phyloP scores from a whole-genome alignment of 2,888 invertebrate species.

The Drosophila pseudotakahashii region DNA sequence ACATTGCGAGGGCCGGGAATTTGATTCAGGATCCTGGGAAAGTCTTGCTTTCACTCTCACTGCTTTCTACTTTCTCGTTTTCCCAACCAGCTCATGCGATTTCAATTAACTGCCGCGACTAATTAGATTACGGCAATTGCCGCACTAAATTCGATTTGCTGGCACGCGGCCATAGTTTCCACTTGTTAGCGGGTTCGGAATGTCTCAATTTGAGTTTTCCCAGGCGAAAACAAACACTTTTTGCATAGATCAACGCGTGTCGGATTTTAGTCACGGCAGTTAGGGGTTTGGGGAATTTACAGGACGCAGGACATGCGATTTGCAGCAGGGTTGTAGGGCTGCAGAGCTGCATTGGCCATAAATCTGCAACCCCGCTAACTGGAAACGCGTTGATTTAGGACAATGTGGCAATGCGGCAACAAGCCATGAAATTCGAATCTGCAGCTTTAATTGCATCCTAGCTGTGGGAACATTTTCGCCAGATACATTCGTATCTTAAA shows the following conservation, averaged over 20 bases:
- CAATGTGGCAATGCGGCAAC: constrained; percentile 75
- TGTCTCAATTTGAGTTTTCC: constrained; percentile 59
- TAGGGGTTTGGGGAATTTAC: neutral
- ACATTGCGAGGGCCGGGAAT: constrained; percentile 62
- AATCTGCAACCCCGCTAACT: constrained; percentile 66
- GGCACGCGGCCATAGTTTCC: constrained; percentile 63
- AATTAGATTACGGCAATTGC: constrained; percentile 70
- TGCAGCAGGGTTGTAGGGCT: no score
- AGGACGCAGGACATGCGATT: constrained; percentile 2
- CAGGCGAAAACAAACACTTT: constrained; percentile 71
- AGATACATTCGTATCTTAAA: constrained; percentile 41
- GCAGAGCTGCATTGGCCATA: constrained; percentile 54
- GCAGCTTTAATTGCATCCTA: constrained; percentile 61
- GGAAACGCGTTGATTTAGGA: constrained; percentile 81
- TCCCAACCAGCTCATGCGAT: constrained; percentile 55
- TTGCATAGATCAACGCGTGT: constrained; percentile 70
- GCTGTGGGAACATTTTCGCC: constrained; percentile 27
- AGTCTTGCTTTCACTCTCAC: constrained; percentile 2
- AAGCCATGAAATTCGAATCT: constrained; percentile 54
- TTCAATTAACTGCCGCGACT: constrained; percentile 75
- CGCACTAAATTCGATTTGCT: constrained; percentile 52
- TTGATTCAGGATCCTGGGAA: neutral
- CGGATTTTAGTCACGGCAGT: constrained; percentile 54
- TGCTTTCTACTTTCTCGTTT: neutral
- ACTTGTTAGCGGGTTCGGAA: no score